phyloP scores from a whole-genome alignment of 2,888 invertebrate genomes.

The Chromoteleia sp. region DNA sequence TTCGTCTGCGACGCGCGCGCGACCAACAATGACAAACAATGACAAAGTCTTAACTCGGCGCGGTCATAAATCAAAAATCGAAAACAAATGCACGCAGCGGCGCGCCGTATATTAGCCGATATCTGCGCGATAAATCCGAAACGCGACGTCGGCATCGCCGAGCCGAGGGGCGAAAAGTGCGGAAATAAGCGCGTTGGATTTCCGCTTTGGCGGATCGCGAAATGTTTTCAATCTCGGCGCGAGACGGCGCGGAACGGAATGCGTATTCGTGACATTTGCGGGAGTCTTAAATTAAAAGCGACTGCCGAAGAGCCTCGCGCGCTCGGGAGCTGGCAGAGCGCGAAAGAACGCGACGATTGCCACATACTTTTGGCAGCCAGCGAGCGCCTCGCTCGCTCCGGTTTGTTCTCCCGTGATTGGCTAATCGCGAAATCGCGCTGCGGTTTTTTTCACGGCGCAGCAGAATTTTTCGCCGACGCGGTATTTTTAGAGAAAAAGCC shows the following conservation, averaged over 20 bases:
- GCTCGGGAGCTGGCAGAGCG: conserved; percentile 74
- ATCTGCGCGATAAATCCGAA: conserved; percentile 18
- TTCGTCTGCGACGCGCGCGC: background rate
- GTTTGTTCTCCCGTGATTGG: conserved; percentile 62
- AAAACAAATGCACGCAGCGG: conserved; percentile 21
- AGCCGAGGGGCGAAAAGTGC: too few relatives aligned
- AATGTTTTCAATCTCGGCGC: conserved; percentile 73
- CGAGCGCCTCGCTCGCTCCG: conserved; percentile 26
- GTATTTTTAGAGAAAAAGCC: conserved; percentile 65
- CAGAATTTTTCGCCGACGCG: conserved; percentile 58
- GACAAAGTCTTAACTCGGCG: conserved; percentile 26
- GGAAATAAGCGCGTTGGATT: conserved; percentile 59
- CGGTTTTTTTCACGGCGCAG: conserved; percentile 51
- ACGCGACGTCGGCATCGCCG: background rate
- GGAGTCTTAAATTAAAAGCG: conserved; percentile 83
- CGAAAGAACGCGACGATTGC: conserved; percentile 78
- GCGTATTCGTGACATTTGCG: conserved; percentile 83
- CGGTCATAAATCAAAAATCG: conserved; percentile 30
- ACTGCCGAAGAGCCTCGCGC: conserved; percentile 45
- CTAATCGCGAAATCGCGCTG: conserved; percentile 54
- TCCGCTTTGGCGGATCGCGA: conserved; percentile 62
- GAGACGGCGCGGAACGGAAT: conserved; percentile 77
- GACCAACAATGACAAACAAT: conserved; percentile 44
- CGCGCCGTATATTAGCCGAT: too few relatives aligned
- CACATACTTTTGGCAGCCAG: conserved; percentile 77